Evolutionary conservation across 2,888 invertebrate genomes (phyloP), one percentile per base, ranked within the genome.

Genomic region (Melanophora roralis): DNA sequence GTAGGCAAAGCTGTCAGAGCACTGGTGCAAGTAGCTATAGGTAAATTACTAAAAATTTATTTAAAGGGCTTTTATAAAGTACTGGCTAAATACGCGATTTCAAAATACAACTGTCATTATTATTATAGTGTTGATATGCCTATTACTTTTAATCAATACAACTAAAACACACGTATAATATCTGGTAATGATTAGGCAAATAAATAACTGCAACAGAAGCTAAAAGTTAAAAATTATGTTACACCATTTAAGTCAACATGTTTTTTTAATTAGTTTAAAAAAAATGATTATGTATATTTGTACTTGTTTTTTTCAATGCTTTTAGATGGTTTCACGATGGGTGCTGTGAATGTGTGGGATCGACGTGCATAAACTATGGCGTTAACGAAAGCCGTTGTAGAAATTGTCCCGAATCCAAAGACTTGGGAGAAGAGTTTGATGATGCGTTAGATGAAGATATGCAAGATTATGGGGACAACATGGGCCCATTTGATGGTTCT

Each of bases 291-390:
- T n/a, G n/a, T n/a, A 36, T 36, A 45, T 34, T 34, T 32, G 8
- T 9, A 9, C 16, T 27, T 16, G 16, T 32, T 49, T 14, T 36
- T 12, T 43, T 64, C 23, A 43, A 21, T 19, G n/a, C 71, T 82
- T 64, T 5, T 55, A 88, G 88, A 85, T 97, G 97, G 97, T 97
- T 97, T 90, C 96, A 97, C 89, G 96, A 97, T 86, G 97, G 97
- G 1, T 98, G 98, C 88, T 98, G 98, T 88, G 96, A 98, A 89
- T 98, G 98, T 88, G 93, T 97, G 60, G 97, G 97, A 0, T 93
- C 94, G 82, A 94, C 94, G 55, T 98, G 97, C 88, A 92, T 96
- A 82, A 96, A 96, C 88, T 97, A 96, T 89, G 98, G 97, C 1
- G 94, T 96, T 79, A 95, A 95, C 85, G 95, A 96, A 87, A 95